Base-by-base conservation (phyloP, 2,797 vertebrate genomes). In the Macrochelys suwanniensis region DNA sequence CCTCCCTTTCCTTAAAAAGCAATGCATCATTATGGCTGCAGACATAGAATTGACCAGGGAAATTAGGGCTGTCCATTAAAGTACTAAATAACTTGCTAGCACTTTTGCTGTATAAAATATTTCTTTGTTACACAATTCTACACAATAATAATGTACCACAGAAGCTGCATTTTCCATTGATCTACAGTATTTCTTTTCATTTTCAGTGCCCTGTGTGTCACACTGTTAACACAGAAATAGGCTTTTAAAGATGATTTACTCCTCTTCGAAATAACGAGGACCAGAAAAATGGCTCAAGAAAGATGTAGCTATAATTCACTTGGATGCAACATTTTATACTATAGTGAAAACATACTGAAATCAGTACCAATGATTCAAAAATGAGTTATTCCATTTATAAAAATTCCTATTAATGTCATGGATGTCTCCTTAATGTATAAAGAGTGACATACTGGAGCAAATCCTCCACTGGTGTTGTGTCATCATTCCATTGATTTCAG, bases 241-340 rank as follows among this genome's bases (percentile, higher is more conserved):
- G 88, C 85, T 80, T 93, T 94, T 91, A 91, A 93, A 88, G 84
- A 77, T 2, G 1, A 89, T 89, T 91, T 96, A 77, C n/a, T 95
- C 87, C 19, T 91, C 45, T 88, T 61, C 42, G 68, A 93, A 96
- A 91, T 13, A 57, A 91, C 15, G 87, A 51, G 37, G 5, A 89
- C 9, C 25, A 81, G 83, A 57, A 83, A 94, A 96, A 81, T 1
- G 1, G 16, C 59, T 85, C 1, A 1, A 84, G 77, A 88, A 93
- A 91, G 17, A 83, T 50, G 25, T 12, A 94, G 33, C 37, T 81
- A 7, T 89, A 93, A 81, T n/a, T 86, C 13, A 89, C 11, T 7
- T 53, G 71, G 13, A 83, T 79, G 61, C 0, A 84, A 87, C 2
- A 45, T 74, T 95, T 91, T 93, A 82, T 59, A 83, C n/a, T 53